Conservation (phyloP, 2,113 vertebrate genomes). For the Gila orcuttii region DNA sequence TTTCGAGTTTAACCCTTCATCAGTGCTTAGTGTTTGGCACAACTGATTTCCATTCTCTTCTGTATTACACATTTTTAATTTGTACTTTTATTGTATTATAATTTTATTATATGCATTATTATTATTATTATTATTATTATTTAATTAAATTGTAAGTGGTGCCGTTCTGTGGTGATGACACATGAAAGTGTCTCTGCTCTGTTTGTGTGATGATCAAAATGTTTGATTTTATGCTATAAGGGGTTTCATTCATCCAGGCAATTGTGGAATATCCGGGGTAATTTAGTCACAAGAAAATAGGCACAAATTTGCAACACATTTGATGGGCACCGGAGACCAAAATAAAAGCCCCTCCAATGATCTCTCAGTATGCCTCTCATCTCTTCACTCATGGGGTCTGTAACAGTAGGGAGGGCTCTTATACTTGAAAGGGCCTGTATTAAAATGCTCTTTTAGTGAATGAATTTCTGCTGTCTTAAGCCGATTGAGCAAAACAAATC, state of each 20-base stretch:
- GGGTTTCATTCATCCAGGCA: neutral
- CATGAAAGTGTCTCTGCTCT: neutral
- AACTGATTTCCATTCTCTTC: too few species aligned
- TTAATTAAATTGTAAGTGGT: neutral
- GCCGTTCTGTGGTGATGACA: neutral
- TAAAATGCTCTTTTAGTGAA: conserved; percentile 75
- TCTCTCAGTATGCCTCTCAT: conserved; percentile 59
- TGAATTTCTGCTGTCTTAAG: conserved; percentile 77
- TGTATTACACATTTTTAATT: neutral
- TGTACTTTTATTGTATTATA: neutral
- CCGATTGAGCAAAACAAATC: conserved; percentile 79
- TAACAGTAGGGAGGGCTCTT: conserved; percentile 70
- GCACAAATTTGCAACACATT: neutral
- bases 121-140: neutral
- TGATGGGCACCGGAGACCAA: conserved; percentile 47
- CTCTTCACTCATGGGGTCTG: conserved; percentile 65
- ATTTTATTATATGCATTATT: neutral
- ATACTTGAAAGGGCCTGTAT: conserved; percentile 74
- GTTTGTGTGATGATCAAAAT: neutral
- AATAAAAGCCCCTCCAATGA: conserved; percentile 55
- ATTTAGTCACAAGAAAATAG: conserved; percentile 1
- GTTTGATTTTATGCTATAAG: neutral
- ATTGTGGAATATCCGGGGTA: neutral
- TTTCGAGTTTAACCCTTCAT: too few species aligned
- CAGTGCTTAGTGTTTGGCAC: too few species aligned